Base-by-base conservation (phyloP, 2,113 vertebrate species). In the Nicator chloris region DNA sequence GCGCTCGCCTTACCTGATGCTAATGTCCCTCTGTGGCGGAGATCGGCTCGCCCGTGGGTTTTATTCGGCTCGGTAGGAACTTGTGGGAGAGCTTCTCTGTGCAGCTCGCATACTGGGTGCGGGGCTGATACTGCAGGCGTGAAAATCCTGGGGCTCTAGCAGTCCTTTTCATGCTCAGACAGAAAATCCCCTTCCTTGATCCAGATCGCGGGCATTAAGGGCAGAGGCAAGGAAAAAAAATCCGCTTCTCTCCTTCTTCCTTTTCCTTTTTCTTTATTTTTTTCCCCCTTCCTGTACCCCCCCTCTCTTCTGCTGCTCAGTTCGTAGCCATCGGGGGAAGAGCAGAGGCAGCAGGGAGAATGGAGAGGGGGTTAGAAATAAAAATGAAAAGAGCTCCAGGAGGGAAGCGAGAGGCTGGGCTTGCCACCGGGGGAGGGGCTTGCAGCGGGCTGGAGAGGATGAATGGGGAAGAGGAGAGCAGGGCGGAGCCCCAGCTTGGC, bases 161-260 rank as follows among this genome's bases (percentile, higher is more conserved):
- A 98, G 97, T 97, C 97, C 97, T 98, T 98, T 98, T 98, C 98
- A 98, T 98, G 97, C 98, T 98, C 98, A 97, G 97, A 97, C 96
- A 95, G 96, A 82, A 95, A 97, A 97, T 97, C 97, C 97, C 96
- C 87, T 96, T 91, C 95, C 97, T 96, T 93, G 97, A 96, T 96
- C 97, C 97, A 97, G 97, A 97, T 97, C 84, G 96, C 97, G 95
- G 97, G 96, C 98, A 98, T 98, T 95, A 94, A 97, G 96, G 93
- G 93, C 86, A 91, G 96, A 95, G 92, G 91, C 73, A 89, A 86
- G 82, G 42, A 64, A 59, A 78, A 66, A 51, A 42, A 71, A 84
- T 49, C 51, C 47, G 49, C 64, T 53, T 72, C 17, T 35, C 49
- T 40, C 9, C 53, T 23, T 30, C 60, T 53, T 68, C 33, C 51